Evolutionary conservation across 1,140 invertebrate genomes (phyloP).

Genomic region (Lordiphosa stackelbergi): DNA sequence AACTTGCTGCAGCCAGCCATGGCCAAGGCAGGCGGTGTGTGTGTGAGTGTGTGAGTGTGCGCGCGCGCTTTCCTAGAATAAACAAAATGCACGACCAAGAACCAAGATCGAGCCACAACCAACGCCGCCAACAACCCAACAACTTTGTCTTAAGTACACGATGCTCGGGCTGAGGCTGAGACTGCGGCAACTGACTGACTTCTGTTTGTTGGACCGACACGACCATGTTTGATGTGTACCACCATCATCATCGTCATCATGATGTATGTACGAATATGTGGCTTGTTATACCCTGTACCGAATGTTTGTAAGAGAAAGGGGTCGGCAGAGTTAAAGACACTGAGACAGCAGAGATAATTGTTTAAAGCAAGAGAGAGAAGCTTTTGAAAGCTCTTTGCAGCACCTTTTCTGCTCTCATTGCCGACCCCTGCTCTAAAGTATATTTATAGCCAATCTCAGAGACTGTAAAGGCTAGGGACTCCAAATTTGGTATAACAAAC

Average conservation of each 20-base stretch:
- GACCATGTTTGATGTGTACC: constrained; percentile 74
- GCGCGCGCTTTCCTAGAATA: constrained; percentile 71
- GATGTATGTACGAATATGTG: constrained; percentile 22
- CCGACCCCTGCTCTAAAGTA: too few species aligned
- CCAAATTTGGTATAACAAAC: too few species aligned
- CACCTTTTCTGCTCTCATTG: too few species aligned
- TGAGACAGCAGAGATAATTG: too few species aligned
- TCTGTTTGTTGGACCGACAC: constrained; percentile 74
- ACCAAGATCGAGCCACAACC: constrained; percentile 26
- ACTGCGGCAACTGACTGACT: constrained; percentile 66
- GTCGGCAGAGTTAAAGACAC: too few species aligned
- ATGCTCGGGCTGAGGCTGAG: constrained; percentile 44
- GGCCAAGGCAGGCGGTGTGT: constrained; percentile 48
- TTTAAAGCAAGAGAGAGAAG: too few species aligned
- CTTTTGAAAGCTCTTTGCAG: too few species aligned
- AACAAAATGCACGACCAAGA: constrained; percentile 69
- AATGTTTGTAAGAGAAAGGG: too few species aligned
- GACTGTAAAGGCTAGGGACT: too few species aligned
- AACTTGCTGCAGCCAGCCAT: constrained; percentile 57
- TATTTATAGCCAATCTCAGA: too few species aligned
- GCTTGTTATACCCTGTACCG: constrained; percentile 4
- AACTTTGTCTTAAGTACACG: constrained; percentile 50
- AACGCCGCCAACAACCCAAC: constrained; percentile 66
- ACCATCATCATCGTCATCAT: constrained; percentile 39
- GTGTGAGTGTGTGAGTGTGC: too few species aligned